phyloP scores from a whole-genome alignment of 2,113 vertebrate genomes.

The Sphyrna mokarran region DNA sequence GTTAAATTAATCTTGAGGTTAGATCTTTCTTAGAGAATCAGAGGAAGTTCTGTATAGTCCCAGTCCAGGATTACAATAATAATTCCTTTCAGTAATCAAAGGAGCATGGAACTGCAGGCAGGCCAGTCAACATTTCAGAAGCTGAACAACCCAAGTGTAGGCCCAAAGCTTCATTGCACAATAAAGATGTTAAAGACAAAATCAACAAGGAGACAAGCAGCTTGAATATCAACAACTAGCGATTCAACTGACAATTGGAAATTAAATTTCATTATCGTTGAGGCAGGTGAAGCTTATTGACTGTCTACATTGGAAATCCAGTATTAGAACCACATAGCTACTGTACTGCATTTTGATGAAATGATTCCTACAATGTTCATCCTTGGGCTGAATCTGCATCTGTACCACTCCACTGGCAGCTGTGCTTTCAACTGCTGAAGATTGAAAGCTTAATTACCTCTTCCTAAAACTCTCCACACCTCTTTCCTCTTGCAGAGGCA shows the following conservation, averaged over 20 bases:
- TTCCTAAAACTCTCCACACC: neutral
- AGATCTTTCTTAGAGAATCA: neutral
- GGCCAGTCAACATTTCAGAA: neutral
- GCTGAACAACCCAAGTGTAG: neutral
- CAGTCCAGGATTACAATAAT: neutral
- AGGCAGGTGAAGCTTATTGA: neutral
- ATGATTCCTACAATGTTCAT: neutral
- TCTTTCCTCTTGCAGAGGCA: neutral
- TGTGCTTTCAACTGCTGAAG: neutral
- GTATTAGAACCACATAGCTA: neutral
- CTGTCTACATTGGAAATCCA: neutral
- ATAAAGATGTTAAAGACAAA: neutral
- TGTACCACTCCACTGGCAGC: neutral
- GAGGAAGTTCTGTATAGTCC: neutral
- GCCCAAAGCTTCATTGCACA: neutral
- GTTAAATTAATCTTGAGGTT: neutral
- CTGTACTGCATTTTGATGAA: neutral
- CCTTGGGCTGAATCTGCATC: neutral
- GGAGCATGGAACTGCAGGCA: neutral
- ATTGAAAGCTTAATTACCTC: no score
- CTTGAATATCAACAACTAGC: neutral
- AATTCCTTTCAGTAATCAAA: neutral
- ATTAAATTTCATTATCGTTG: neutral
- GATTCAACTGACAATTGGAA: neutral
- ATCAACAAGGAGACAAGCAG: neutral